phyloP scores from a whole-genome alignment of 2,888 invertebrate genomes.

The Amblyteles armatorius region DNA sequence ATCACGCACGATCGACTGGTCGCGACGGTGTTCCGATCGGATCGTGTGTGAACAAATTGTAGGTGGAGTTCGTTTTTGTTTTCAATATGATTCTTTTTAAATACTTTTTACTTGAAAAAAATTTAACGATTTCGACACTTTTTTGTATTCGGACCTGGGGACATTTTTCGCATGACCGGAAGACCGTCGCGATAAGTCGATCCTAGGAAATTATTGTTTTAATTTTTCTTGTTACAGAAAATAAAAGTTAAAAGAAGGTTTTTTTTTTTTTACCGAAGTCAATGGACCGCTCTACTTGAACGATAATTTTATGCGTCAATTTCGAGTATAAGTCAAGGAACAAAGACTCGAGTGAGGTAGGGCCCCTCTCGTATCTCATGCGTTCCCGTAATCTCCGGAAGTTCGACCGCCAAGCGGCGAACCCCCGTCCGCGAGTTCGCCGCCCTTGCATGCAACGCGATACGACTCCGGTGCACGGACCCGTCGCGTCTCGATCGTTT shows the following conservation, averaged over 20 bases:
- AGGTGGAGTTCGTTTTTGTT: not conserved
- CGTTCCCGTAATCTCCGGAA: slow-evolving; percentile 45
- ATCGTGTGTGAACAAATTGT: not conserved
- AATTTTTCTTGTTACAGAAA: no score
- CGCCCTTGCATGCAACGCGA: slow-evolving; percentile 49
- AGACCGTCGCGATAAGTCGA: no score
- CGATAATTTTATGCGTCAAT: not conserved
- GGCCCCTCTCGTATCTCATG: slow-evolving; percentile 37
- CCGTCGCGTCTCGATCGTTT: slow-evolving; percentile 36
- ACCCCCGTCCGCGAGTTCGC: slow-evolving; percentile 47
- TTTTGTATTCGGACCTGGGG: no score
- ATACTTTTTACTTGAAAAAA: not conserved
- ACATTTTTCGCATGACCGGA: no score
- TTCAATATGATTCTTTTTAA: not conserved
- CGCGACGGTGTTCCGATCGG: not conserved
- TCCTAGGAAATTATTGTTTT: no score
- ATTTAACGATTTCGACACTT: not conserved
- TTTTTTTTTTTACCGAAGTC: no score
- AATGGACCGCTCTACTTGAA: not conserved
- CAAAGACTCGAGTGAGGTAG: slow-evolving; percentile 33
- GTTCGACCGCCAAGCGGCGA: slow-evolving; percentile 33
- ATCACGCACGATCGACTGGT: not conserved
- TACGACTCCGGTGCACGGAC: slow-evolving; percentile 19
- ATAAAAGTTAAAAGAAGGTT: no score
- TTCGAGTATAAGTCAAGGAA: not conserved